Conservation (phyloP, 2,888 invertebrate species). For the Taenaris catops region DNA sequence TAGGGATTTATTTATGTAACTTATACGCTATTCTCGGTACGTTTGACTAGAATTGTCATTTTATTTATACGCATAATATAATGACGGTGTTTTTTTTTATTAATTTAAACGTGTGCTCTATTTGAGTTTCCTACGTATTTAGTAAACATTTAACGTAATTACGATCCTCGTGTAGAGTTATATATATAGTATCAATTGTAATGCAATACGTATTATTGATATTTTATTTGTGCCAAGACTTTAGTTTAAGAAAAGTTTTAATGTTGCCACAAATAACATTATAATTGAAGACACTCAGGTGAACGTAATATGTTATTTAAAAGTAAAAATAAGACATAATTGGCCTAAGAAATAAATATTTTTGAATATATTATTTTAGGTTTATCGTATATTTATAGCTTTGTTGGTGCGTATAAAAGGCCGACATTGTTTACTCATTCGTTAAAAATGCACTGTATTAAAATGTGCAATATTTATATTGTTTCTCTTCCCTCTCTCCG, state of each 20-base stretch:
- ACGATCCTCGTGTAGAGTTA: conserved; percentile 29
- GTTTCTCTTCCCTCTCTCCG: conserved; percentile 37
- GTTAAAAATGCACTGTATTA: conserved; percentile 39
- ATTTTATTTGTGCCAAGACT: conserved; percentile 74
- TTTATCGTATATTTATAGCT: conserved; percentile 35
- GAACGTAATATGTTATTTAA: conserved; percentile 37
- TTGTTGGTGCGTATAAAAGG: conserved; percentile 16
- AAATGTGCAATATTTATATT: conserved; percentile 57
- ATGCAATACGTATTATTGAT: conserved; percentile 39
- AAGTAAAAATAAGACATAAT: conserved; percentile 45
- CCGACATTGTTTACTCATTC: conserved; percentile 34
- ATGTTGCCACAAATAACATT: conserved; percentile 35
- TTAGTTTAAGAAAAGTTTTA: conserved; percentile 53
- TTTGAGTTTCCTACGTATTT: conserved; percentile 31
- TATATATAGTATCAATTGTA: conserved; percentile 5
- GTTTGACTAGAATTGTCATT: conserved; percentile 1
- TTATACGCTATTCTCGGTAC: conserved; percentile 29
- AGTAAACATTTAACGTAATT: conserved; percentile 26
- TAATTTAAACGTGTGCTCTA: conserved; percentile 18
- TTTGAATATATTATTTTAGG: conserved; percentile 52
- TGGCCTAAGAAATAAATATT: conserved; percentile 72
- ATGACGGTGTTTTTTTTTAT: conserved; percentile 7
- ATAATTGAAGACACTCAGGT: conserved; percentile 32
- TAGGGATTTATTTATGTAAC: conserved; percentile 65
- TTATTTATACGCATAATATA: conserved; percentile 7